Percentiles rank a stretch among this genome's conserved stretches.
These are phyloP conservation scores for Hydroisotoma schaefferi DNA, from an alignment of 2,888 invertebrate genomes.

Conservation along the genomic window DNA sequence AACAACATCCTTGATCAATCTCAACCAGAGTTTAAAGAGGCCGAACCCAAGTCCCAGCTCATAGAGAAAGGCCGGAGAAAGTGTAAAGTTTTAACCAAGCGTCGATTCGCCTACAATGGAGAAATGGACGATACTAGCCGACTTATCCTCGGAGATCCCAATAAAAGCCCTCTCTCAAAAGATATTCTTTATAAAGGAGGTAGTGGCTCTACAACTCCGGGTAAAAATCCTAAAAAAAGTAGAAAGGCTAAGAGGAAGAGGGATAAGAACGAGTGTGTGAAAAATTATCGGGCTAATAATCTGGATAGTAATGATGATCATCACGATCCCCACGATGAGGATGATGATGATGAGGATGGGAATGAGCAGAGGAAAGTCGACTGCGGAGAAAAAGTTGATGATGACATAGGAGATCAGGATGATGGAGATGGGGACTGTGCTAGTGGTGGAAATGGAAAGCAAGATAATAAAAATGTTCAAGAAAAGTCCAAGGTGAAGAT, in stretches of 20 bases:
- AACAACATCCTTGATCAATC: constrained; percentile 10
- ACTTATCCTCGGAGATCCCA: neutral
- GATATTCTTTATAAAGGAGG: no score
- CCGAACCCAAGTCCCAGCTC: no score
- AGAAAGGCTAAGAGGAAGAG: neutral
- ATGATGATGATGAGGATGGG: constrained; percentile 11
- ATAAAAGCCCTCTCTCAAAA: no score
- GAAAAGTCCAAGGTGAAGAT: neutral
- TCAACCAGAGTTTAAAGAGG: no score
- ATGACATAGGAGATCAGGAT: constrained; percentile 7
- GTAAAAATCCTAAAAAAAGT: neutral
- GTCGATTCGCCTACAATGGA: neutral
- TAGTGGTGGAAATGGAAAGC: neutral
- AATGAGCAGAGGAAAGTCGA: constrained; percentile 6
- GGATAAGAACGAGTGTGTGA: constrained; percentile 4
- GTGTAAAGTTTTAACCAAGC: no score
- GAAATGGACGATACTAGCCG: neutral
- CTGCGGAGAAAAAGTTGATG: constrained; percentile 15
- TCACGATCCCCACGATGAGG: constrained; percentile 16
- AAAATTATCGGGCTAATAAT: neutral
- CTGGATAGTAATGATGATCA: constrained; percentile 3
- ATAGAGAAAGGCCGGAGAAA: no score
- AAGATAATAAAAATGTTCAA: neutral
- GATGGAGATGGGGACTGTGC: neutral
- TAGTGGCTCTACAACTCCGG: no score